These are phyloP conservation scores for Ceyx cyanopectus DNA, from an alignment of 2,113 vertebrate genomes.

Conservation along the genomic window DNA sequence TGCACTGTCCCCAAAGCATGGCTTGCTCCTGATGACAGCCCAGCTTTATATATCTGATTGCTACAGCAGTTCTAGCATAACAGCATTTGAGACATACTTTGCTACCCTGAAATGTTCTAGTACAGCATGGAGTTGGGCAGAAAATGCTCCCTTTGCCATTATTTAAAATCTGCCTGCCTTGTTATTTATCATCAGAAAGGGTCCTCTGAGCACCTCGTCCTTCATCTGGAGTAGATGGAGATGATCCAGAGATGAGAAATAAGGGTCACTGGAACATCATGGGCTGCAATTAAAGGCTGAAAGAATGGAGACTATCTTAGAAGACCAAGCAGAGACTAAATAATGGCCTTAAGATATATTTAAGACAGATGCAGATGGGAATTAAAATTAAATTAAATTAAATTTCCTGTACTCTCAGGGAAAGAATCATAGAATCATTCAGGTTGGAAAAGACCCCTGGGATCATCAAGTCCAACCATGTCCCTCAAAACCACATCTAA, in stretches of 20 bases:
- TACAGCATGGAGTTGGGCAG: background rate
- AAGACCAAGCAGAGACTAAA: background rate
- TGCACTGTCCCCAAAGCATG: background rate
- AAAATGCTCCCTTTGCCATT: background rate
- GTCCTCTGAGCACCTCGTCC: background rate
- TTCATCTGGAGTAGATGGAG: background rate
- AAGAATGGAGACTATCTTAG: background rate
- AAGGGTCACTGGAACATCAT: background rate
- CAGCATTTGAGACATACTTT: background rate
- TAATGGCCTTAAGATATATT: background rate
- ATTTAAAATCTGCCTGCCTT: background rate
- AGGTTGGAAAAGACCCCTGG: too few relatives aligned
- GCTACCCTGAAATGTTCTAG: background rate
- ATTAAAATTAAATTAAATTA: background rate
- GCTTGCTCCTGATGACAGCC: background rate
- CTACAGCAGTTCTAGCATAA: background rate
- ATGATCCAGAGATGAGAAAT: background rate
- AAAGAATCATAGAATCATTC: background rate
- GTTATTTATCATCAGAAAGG: background rate
- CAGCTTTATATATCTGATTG: accelerated
- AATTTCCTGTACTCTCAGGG: background rate
- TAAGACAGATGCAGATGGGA: background rate
- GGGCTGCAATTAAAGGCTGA: background rate
- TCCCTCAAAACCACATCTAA: too few relatives aligned
- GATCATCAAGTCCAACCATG: too few relatives aligned